Conservation (phyloP, 1,140 invertebrate species). For the Plutomurus gul region DNA sequence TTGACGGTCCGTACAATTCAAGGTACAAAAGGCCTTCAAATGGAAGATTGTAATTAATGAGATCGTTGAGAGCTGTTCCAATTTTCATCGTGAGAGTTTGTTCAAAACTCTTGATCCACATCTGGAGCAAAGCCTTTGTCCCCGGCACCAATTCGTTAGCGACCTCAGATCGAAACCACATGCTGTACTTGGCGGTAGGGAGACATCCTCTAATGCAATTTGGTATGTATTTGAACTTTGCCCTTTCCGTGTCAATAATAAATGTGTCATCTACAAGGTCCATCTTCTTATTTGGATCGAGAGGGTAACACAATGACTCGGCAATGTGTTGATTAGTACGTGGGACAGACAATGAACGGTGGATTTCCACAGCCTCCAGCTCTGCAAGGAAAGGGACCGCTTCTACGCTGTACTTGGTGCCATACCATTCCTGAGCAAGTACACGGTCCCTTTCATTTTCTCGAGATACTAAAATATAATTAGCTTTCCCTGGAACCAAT, state of each 20-base stretch:
- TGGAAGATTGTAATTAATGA: background rate
- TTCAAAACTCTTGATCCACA: background rate
- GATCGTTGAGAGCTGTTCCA: background rate
- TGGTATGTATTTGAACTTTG: background rate
- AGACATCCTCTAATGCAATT: background rate
- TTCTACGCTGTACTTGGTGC: background rate
- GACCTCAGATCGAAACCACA: background rate
- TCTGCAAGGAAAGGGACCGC: background rate
- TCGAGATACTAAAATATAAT: background rate
- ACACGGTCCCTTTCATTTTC: background rate
- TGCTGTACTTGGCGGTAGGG: background rate
- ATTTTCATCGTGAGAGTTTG: background rate
- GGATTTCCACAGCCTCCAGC: background rate
- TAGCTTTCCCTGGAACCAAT: background rate
- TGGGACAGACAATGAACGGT: background rate
- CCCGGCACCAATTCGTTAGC: background rate
- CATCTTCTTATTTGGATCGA: too few relatives aligned
- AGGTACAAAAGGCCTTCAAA: background rate
- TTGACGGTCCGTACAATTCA: background rate
- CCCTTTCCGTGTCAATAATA: background rate
- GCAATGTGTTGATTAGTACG: background rate
- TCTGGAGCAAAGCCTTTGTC: background rate
- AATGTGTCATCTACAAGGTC: background rate
- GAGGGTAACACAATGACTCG: background rate
- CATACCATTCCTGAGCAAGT: background rate